These are phyloP conservation scores for Gymnoscelis rufifasciata DNA, from an alignment of 2,888 invertebrate genomes.

Conservation along the genomic window DNA sequence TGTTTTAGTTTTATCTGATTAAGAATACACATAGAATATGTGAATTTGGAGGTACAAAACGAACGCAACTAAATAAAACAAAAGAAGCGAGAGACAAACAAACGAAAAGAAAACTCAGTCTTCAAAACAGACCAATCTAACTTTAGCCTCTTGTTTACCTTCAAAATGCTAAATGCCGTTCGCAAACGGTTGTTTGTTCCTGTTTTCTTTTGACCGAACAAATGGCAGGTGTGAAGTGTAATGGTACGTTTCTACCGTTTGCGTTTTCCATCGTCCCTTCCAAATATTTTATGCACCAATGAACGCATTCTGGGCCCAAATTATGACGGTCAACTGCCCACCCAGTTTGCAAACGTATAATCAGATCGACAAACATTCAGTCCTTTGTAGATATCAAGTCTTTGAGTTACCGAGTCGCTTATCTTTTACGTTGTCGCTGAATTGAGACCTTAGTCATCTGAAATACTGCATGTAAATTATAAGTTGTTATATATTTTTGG, in stretches of 20 bases:
- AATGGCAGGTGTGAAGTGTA: constrained; percentile 66
- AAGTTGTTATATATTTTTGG: neutral
- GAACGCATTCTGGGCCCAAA: constrained; percentile 62
- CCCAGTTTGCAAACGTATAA: constrained; percentile 55
- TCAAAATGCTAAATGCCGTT: constrained; percentile 18
- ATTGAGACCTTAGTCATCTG: neutral
- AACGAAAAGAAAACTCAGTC: constrained; percentile 5
- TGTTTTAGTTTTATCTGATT: no score
- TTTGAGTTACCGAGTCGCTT: constrained; percentile 39
- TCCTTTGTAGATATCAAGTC: constrained; percentile 58
- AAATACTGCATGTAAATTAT: no score
- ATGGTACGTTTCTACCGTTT: constrained; percentile 64
- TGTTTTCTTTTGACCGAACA: constrained; percentile 37
- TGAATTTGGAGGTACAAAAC: no score
- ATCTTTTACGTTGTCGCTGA: constrained; percentile 20
- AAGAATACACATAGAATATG: no score
- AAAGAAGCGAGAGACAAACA: constrained; percentile 5
- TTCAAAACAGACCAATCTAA: constrained; percentile 14
- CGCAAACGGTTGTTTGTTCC: constrained; percentile 26
- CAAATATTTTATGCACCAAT: constrained; percentile 76
- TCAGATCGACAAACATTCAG: constrained; percentile 71
- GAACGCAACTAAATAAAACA: neutral
- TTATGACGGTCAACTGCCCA: constrained; percentile 78
- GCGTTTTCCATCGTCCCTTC: constrained; percentile 52
- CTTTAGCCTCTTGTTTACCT: constrained; percentile 9